Evolutionary conservation across 2,113 vertebrate genomes (phyloP), one percentile per base, ranked within the genome.

Genomic region (Seriola quinqueradiata): DNA sequence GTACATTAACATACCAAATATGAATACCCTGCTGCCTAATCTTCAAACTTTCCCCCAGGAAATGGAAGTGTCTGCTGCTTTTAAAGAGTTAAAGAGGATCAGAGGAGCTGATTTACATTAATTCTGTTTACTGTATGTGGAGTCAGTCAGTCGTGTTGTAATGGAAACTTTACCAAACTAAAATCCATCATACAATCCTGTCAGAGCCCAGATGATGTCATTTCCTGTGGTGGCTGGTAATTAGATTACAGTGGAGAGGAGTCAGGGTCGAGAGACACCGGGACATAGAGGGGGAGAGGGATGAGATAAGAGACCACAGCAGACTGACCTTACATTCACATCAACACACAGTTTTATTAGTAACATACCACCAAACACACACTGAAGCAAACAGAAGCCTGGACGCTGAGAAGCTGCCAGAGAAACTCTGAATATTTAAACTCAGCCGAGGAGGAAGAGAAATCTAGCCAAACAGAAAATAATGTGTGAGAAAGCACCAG

Each of bases 151-250:
- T 14, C 16, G 8, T 71, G 34, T 17, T 55, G 63, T 44, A 32
- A 55, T 36, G 46, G 48, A 55, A 79, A 71, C 58, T 71, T 25
- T 19, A 58, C 34, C 25, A 36, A 55, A 23, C 25, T 42, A 13
- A 65, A 42, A 46, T 58, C 50, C 58, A 52, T 52, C 46, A 48
- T 52, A 34, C 44, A 17, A 48, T 44, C 54, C 42, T 8, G 32
- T 61, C 75, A 23, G 17, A 54, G 32, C 13, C 10, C 67, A 13
- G 10, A 38, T 72, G 59, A 80, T 48, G 50, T 80, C 59, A 72
- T 66, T 79, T 79, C 77, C 77, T 79, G 77, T 79, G 32, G 77
- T 28, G 38, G 25, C 59, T 19, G 21, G 59, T 72, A 65, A 72
- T 72, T 57, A 79, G 68, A 72, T 79, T 44, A 57, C 32, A 54